A percentile compares a stretch with the other conserved stretches of the same genome.
Evolutionary conservation across 1,140 invertebrate species (phyloP).

Genomic region (Sinella curviseta): DNA sequence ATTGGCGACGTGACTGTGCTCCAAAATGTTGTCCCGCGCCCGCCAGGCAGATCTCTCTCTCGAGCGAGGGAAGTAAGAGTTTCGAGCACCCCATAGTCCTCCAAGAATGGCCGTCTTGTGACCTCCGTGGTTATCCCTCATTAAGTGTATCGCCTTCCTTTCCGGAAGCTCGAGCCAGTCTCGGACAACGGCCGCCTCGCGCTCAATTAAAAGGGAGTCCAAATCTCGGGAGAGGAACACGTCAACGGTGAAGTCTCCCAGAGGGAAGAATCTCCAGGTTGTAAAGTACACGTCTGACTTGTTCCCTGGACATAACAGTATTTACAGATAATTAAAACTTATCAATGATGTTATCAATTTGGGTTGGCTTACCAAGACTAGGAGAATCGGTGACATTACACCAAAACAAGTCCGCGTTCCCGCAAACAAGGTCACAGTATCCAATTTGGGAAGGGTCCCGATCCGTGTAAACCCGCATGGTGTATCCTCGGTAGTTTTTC

Average conservation of each 20-base stretch:
- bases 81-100: conserved; percentile 43
- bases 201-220: conserved; percentile 37
- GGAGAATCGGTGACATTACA: neutral
- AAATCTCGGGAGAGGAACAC: conserved; percentile 44
- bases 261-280: conserved; percentile 45
- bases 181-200: conserved; percentile 48
- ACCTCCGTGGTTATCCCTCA: conserved; percentile 50
- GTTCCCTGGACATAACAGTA: neutral
- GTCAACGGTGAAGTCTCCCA: conserved; percentile 44
- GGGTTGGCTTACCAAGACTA: neutral
- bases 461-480: no score
- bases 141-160: conserved; percentile 49
- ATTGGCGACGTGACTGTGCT: neutral
- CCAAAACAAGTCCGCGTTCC: neutral
- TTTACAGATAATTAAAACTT: no score
- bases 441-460: neutral
- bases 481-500: no score
- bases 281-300: conserved; percentile 17
- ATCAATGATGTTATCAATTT: neutral
- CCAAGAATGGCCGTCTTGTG: conserved; percentile 3
- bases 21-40: neutral
- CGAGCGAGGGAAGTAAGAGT: neutral
- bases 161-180: conserved; percentile 47
- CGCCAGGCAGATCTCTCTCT: no score
- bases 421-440: neutral